Base-by-base conservation (phyloP, 2,113 vertebrate species). In the Aleadryas rufinucha region DNA sequence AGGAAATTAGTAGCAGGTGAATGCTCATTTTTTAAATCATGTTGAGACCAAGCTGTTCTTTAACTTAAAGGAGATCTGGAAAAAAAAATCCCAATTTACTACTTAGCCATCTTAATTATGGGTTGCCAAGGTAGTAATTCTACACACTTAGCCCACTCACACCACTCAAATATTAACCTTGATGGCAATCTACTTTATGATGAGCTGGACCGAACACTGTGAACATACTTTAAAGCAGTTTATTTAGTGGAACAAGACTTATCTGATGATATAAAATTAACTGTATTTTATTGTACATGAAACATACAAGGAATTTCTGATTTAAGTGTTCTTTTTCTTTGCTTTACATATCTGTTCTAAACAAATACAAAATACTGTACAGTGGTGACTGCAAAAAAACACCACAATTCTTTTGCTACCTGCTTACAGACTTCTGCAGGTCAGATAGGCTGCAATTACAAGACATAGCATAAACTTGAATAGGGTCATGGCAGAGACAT, bases 1-100 rank as follows among this genome's bases (percentile, higher is more conserved):
- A 97, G 94, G 84, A 97, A 97, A 97, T 96, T 96, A 97, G 95
- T 54, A 96, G 96, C 95, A 96, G 94, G 91, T 96, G 93, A 96
- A 93, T 13, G 57, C 54, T 94, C 95, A 87, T 75, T 96, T 95
- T 96, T 93, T 87, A 92, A 93, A 96, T 90, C 74, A 82, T 77
- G 65, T 93, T 94, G 91, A 94, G 93, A 96, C 81, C 93, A 94
- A 94, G 93, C 93, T 94, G 93, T 96, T 97, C 94, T 95, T 87
- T 79, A 96, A 95, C 61, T 91, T 95, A 89, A 82, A 92, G 49
- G 61, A 93, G 65, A 89, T 79, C 61, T 93, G 47, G n/a, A 2
- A 28, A 53, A 80, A 54, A 75, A 47, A 23, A 23, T 53, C 42
- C n/a, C 19, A 56, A 71, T 96, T 97, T 75, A 85, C 76, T 78